phyloP scores from a whole-genome alignment of 2,888 invertebrate species.

The Tetropium fuscum region DNA sequence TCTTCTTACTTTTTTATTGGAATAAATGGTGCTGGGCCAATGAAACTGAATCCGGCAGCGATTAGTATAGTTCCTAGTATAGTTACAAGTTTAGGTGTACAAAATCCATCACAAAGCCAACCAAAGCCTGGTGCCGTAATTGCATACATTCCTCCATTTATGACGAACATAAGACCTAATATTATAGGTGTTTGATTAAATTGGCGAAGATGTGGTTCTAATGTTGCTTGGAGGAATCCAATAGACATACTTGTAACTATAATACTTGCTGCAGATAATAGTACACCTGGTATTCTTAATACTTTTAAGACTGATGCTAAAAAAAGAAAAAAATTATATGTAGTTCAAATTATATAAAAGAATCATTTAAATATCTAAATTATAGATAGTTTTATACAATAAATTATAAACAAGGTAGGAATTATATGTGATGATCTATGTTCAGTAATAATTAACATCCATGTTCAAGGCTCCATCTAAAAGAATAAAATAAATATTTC shows the following conservation, averaged over 20 bases:
- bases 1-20: slow-evolving; percentile 71
- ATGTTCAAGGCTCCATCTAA: no score
- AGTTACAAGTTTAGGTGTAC: slow-evolving; percentile 77
- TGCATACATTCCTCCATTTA: slow-evolving; percentile 86
- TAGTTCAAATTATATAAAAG: no score
- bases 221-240: slow-evolving; percentile 89
- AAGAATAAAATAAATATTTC: no score
- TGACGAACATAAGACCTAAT: slow-evolving; percentile 85
- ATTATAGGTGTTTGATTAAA: slow-evolving; percentile 78
- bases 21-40: slow-evolving; percentile 86
- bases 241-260: slow-evolving; percentile 85
- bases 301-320: slow-evolving; percentile 75
- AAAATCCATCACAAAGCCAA: slow-evolving; percentile 79
- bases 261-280: slow-evolving; percentile 78
- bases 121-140: slow-evolving; percentile 84
- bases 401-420: no score
- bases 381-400: no score
- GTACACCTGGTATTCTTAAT: slow-evolving; percentile 80
- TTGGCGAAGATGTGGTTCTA: slow-evolving; percentile 87
- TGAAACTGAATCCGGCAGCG: slow-evolving; percentile 76
- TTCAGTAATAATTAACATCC: no score
- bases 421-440: no score
- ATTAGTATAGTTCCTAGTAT: slow-evolving; percentile 76
- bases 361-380: no score
- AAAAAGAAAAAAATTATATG: slow-evolving; percentile 40